phyloP scores from a whole-genome alignment of 2,888 invertebrate species.

The Andrena chrysosceles region DNA sequence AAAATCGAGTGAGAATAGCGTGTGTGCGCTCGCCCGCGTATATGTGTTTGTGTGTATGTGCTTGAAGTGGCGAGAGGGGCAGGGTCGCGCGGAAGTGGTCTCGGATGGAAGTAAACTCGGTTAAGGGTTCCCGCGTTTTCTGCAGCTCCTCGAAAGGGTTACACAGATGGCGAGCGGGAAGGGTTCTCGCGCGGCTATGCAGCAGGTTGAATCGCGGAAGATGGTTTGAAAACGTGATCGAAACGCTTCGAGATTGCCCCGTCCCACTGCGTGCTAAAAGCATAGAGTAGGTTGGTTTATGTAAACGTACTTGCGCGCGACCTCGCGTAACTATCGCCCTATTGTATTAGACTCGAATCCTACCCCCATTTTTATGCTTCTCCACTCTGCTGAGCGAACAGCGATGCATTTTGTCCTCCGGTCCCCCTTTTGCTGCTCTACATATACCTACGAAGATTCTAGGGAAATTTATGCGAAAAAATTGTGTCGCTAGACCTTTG shows the following conservation, averaged over 20 bases:
- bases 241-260: conserved; percentile 52
- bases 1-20: conserved; percentile 69
- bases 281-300: conserved; percentile 44
- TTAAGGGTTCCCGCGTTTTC: conserved; percentile 63
- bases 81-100: conserved; percentile 47
- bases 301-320: conserved; percentile 24
- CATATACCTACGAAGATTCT: not conserved
- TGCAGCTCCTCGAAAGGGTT: conserved; percentile 56
- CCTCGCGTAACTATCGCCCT: conserved; percentile 4
- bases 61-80: conserved; percentile 5
- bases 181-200: conserved; percentile 41
- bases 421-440: not conserved
- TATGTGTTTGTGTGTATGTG: conserved; percentile 11
- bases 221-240: conserved; percentile 52
- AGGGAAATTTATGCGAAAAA: conserved; percentile 25
- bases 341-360: conserved; percentile 16
- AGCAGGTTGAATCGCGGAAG: conserved; percentile 38
- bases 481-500: conserved; percentile 11
- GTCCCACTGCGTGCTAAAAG: not conserved
- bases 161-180: conserved; percentile 21
- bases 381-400: not conserved
- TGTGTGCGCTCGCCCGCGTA: conserved; percentile 40
- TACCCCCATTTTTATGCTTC: not conserved
- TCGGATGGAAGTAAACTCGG: conserved; percentile 69
- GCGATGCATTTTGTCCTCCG: not conserved